phyloP scores from a whole-genome alignment of 2,113 vertebrate species.

The Ifrita kowaldi region DNA sequence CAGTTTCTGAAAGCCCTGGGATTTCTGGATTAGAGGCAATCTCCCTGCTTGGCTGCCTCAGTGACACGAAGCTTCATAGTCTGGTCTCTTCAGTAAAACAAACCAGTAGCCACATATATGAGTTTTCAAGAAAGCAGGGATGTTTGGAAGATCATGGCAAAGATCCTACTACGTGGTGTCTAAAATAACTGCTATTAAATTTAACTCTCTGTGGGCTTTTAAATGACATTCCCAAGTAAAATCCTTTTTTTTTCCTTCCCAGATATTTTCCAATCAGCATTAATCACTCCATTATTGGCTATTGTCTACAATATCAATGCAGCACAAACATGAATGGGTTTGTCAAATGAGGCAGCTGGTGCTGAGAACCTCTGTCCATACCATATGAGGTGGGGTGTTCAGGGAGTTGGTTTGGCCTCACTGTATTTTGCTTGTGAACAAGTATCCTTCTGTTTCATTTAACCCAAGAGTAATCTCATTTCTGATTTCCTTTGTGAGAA shows the following conservation, averaged over 20 bases:
- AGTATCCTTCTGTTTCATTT: neutral
- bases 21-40: constrained; percentile 61
- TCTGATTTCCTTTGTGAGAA: neutral
- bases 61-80: neutral
- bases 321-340: neutral
- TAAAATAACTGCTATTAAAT: neutral
- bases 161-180: neutral
- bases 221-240: neutral
- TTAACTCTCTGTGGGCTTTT: neutral
- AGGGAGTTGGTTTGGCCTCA: neutral
- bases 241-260: neutral
- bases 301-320: neutral
- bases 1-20: constrained; percentile 18
- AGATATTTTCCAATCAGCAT: neutral
- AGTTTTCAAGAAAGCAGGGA: neutral
- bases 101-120: neutral
- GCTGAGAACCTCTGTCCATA: neutral
- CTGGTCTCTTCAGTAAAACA: neutral
- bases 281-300: neutral
- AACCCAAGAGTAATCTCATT: neutral
- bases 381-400: accelerated
- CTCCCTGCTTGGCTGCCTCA: constrained; percentile 32
- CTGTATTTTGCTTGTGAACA: neutral
- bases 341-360: neutral
- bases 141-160: neutral